A percentile compares a stretch with the other conserved stretches of the same genome.
Evolutionary conservation across 2,888 invertebrate species (phyloP).

Genomic region (Smittia sp.): DNA sequence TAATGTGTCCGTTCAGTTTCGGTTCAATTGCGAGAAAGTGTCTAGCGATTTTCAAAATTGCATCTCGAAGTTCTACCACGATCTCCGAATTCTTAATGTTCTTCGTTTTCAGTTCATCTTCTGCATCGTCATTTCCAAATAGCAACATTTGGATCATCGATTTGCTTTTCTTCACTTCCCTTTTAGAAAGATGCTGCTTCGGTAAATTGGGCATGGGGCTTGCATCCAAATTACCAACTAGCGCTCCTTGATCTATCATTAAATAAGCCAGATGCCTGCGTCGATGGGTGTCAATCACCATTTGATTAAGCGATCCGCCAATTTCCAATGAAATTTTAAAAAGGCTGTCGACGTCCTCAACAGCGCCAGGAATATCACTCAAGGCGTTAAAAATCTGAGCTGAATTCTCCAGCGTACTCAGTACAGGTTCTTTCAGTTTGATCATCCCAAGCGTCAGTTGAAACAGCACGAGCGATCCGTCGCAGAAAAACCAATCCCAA

Average conservation of each 20-base stretch:
- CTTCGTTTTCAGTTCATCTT: constrained; percentile 86
- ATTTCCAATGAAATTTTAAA: constrained; percentile 73
- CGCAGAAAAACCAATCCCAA: constrained; percentile 97
- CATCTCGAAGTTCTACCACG: constrained; percentile 94
- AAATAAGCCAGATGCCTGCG: constrained; percentile 90
- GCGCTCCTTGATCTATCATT: constrained; percentile 94
- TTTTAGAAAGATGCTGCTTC: constrained; percentile 81
- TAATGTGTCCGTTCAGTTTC: constrained; percentile 73
- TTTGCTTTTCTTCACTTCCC: constrained; percentile 87
- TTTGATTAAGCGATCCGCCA: constrained; percentile 78
- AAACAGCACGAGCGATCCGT: constrained; percentile 92
- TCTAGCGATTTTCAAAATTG: constrained; percentile 87
- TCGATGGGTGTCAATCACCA: constrained; percentile 83
- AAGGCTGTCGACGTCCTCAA: constrained; percentile 85
- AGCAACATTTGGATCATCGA: constrained; percentile 85
- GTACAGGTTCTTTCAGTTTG: constrained; percentile 78
- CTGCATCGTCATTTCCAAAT: constrained; percentile 74
- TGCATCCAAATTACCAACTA: constrained; percentile 61
- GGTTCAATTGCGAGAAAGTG: constrained; percentile 95
- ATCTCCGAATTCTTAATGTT: constrained; percentile 98
- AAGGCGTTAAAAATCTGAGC: constrained; percentile 97
- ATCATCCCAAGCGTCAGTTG: constrained; percentile 93
- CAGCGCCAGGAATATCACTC: constrained; percentile 91
- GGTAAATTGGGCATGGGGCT: constrained; percentile 90
- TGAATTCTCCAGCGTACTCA: constrained; percentile 86